A percentile compares a stretch with the other conserved stretches of the same genome.
phyloP scores from a whole-genome alignment of 2,113 vertebrate species.

The Callipepla californica region DNA sequence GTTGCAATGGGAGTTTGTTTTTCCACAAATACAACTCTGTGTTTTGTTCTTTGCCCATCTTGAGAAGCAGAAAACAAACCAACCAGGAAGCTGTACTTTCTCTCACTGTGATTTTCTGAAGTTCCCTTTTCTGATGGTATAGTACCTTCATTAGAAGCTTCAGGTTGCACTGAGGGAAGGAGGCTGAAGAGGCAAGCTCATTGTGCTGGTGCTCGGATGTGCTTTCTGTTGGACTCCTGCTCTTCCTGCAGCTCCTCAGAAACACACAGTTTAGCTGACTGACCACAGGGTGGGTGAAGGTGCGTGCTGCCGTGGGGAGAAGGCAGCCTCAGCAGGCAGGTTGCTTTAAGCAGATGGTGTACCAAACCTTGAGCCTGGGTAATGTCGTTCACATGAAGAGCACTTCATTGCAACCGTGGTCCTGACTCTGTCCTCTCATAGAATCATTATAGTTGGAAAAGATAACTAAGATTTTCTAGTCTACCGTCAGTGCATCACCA shows the following conservation, averaged over 20 bases:
- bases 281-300: rapidly evolving
- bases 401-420: rapidly evolving
- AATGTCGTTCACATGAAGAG: neutral
- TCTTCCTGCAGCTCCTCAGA: neutral
- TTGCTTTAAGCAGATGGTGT: neutral
- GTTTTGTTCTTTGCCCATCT: neutral
- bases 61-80: neutral
- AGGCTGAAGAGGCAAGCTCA: neutral
- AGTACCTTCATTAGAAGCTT: neutral
- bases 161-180: neutral
- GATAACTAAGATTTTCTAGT: no score
- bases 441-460: no score
- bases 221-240: neutral
- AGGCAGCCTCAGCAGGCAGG: neutral
- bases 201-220: neutral
- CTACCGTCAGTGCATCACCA: no score
- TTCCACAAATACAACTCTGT: rapidly evolving
- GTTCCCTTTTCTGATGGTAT: neutral
- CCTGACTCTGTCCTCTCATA: neutral
- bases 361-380: neutral
- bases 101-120: neutral
- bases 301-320: neutral
- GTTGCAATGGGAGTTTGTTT: neutral
- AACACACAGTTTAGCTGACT: rapidly evolving
- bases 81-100: neutral